Evolutionary conservation across 2,888 invertebrate genomes (phyloP).

Genomic region (Drosophila conformis): DNA sequence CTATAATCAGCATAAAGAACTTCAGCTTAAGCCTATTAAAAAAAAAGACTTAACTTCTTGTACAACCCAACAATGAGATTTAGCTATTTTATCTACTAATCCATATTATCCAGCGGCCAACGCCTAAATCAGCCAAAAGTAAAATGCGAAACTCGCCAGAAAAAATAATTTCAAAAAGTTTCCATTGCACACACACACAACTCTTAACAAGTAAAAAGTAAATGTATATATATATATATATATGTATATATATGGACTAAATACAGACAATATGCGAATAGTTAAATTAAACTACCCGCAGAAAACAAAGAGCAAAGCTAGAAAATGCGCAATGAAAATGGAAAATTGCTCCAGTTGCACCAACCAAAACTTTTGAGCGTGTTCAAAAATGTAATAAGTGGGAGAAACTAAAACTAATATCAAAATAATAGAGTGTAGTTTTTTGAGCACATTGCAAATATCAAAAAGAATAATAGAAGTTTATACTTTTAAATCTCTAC

Average conservation of each 20-base stretch:
- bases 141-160: slow-evolving; percentile 21
- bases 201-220: slow-evolving; percentile 32
- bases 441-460: not conserved
- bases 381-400: slow-evolving; percentile 62
- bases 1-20: not conserved
- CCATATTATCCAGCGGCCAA: slow-evolving; percentile 6
- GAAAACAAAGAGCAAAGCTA: slow-evolving; percentile 9
- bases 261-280: slow-evolving; percentile 20
- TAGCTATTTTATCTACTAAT: slow-evolving; percentile 25
- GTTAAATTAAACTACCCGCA: slow-evolving; percentile 22
- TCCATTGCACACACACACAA: slow-evolving; percentile 43
- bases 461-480: not conserved
- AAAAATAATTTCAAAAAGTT: slow-evolving; percentile 41
- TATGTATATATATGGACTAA: slow-evolving; percentile 17
- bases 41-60: not conserved
- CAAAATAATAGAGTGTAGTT: slow-evolving; percentile 10
- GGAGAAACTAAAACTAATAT: slow-evolving; percentile 48
- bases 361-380: slow-evolving; percentile 50
- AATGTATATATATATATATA: not conserved
- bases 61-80: slow-evolving; percentile 7
- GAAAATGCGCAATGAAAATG: slow-evolving; percentile 8
- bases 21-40: not conserved
- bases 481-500: not conserved
- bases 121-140: slow-evolving; percentile 21
- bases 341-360: slow-evolving; percentile 51